Conservation (phyloP, 2,888 invertebrate genomes). For the Andrena bicolor region DNA sequence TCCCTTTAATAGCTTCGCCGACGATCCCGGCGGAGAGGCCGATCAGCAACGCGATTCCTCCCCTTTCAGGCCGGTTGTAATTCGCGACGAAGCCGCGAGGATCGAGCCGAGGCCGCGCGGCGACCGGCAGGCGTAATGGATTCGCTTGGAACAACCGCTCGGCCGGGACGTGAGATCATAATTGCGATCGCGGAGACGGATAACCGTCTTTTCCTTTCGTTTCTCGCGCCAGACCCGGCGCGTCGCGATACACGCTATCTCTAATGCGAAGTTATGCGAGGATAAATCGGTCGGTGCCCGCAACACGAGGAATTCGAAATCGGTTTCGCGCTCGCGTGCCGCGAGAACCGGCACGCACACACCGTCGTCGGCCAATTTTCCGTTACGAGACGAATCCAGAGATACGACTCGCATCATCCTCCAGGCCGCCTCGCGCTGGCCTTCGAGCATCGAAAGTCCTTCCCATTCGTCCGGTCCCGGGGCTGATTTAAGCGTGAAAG, state of each 20-base stretch:
- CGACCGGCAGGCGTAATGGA: conserved; percentile 32
- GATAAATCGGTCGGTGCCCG: background rate
- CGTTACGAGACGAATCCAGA: conserved; percentile 15
- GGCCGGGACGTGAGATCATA: conserved; percentile 48
- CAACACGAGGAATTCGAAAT: conserved; percentile 6
- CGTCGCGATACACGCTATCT: background rate
- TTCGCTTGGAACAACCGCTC: conserved; percentile 26
- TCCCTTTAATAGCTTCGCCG: conserved; percentile 74
- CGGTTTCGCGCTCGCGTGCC: conserved; percentile 7
- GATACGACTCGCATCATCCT: conserved; percentile 5
- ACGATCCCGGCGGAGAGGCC: conserved; percentile 64
- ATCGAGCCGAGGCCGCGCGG: conserved; percentile 33
- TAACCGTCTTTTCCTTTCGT: background rate
- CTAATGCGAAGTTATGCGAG: conserved; percentile 19
- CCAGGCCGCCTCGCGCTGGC: background rate
- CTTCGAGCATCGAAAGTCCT: background rate
- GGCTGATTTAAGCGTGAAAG: conserved; percentile 41
- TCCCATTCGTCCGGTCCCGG: background rate
- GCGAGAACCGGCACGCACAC: background rate
- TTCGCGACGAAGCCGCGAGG: conserved; percentile 47
- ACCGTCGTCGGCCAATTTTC: conserved; percentile 14
- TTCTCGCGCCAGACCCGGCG: conserved; percentile 6
- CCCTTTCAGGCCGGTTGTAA: conserved; percentile 34
- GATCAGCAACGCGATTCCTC: conserved; percentile 65
- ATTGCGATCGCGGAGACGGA: conserved; percentile 36